Base-by-base conservation (phyloP, 2,113 vertebrate species). In the Heterocephalus glaber region DNA sequence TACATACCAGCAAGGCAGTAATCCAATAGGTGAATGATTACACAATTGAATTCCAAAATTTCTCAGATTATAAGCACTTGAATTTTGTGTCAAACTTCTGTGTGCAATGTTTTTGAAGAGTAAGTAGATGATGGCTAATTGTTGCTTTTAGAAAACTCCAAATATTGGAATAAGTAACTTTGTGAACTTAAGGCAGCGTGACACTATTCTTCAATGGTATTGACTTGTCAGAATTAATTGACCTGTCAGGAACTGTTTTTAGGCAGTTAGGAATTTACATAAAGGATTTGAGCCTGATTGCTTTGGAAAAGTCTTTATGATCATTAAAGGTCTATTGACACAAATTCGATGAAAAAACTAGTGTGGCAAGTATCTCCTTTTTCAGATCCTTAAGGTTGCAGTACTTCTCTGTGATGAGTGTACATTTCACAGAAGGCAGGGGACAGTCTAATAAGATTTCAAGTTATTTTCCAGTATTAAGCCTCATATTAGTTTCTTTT, bases 401-500 rank as follows among this genome's bases (percentile, higher is more conserved):
- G 33, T 72, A 44, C 11, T 10, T 79, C 6, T 92, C 66, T 70
- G 30, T 35, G 38, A 72, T 20, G 4, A 2, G 17, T 35, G 1
- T 33, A 35, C 30, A 56, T 85, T 85, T 66, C n/a, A 82, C 26
- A 70, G 17, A 93, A 94, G 95, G 0, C 52, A 74, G 11, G 14
- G 3, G 17, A 52, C 44, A 63, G 3, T 60, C 26, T 41, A 94
- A 26, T 35, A 96, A n/a, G 79, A 60, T 77, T 85, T 87, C 20
- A 80, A 38, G 61, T 79, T 12, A 61, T 76, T 95, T 93, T 83
- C 19, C 14, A 49, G 44, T 79, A 92, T 94, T 68, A 92, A 92
- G 70, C 49, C 61, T 35, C 3, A 7, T 68, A 30, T 44, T 35
- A n/a, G 22, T 19, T 81, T 65, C 44, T 63, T 86, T 95, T 72